A percentile compares a stretch with the other conserved stretches of the same genome.
Evolutionary conservation across 2,797 vertebrate genomes (phyloP).

Genomic region (Eurystomus glaucurus): DNA sequence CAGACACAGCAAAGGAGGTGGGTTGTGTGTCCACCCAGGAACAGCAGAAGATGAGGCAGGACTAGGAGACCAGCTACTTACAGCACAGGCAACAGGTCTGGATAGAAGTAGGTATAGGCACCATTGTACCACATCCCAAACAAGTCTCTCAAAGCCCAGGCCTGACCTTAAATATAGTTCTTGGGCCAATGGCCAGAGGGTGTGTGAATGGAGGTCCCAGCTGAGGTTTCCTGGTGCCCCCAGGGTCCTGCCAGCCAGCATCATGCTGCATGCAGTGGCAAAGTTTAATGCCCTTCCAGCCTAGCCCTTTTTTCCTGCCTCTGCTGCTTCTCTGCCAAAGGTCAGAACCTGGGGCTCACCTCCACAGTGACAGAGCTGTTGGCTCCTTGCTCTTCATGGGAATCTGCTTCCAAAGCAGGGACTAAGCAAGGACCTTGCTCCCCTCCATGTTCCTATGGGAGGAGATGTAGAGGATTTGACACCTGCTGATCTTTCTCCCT

Average conservation of each 20-base stretch:
- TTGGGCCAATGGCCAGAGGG: neutral
- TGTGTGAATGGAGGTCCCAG: rapidly evolving
- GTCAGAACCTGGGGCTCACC: neutral
- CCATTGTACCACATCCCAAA: rapidly evolving
- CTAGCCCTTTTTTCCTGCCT: neutral
- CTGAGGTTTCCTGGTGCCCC: neutral
- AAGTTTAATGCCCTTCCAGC: rapidly evolving
- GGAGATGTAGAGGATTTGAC: neutral
- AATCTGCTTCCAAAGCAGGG: neutral
- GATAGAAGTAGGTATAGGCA: rapidly evolving
- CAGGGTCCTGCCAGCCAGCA: neutral
- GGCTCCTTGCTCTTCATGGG: rapidly evolving
- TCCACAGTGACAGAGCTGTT: neutral
- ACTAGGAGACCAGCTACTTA: neutral
- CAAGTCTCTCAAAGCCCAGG: rapidly evolving
- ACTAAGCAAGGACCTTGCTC: neutral
- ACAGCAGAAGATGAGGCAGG: neutral
- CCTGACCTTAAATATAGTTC: neutral
- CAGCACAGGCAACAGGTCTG: neutral
- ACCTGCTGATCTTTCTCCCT: neutral
- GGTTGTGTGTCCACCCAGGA: too few relatives aligned
- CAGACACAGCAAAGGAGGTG: neutral
- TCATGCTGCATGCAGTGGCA: neutral
- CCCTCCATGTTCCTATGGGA: neutral
- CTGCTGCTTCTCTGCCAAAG: neutral